phyloP scores from a whole-genome alignment of 1,140 invertebrate genomes.

The Homalodisca vitripennis region DNA sequence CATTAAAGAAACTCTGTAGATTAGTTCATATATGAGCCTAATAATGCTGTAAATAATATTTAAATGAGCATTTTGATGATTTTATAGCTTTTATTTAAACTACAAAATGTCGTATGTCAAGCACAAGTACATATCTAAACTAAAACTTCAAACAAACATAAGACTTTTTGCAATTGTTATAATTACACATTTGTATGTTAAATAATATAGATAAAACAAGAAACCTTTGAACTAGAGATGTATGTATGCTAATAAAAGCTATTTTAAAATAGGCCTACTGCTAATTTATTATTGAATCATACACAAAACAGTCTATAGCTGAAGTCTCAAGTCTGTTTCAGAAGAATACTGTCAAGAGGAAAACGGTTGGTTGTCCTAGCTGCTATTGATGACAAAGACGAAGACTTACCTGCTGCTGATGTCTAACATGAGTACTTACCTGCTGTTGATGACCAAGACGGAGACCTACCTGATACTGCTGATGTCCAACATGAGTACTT shows the following conservation, averaged over 20 bases:
- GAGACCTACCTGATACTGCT: neutral
- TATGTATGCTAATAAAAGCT: neutral
- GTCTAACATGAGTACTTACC: conserved; percentile 1
- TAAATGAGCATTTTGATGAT: neutral
- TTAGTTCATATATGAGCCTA: neutral
- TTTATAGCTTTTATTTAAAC: neutral
- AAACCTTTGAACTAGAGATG: neutral
- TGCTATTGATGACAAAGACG: neutral
- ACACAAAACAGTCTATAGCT: neutral
- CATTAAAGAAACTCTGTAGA: neutral
- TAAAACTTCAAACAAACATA: neutral
- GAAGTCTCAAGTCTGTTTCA: neutral
- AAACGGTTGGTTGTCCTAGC: conserved; percentile 16
- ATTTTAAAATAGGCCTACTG: neutral
- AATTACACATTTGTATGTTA: neutral
- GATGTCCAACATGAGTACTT: neutral
- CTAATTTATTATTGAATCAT: conserved; percentile 17
- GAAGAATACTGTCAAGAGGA: conserved; percentile 17
- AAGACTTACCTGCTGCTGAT: conserved; percentile 7
- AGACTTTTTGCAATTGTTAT: neutral
- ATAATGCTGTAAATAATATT: neutral
- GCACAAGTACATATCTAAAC: neutral
- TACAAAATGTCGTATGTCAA: neutral
- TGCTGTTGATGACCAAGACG: conserved; percentile 15
- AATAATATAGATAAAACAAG: neutral